Base-by-base conservation (phyloP, 1,140 invertebrate genomes). In the Apis laboriosa region DNA sequence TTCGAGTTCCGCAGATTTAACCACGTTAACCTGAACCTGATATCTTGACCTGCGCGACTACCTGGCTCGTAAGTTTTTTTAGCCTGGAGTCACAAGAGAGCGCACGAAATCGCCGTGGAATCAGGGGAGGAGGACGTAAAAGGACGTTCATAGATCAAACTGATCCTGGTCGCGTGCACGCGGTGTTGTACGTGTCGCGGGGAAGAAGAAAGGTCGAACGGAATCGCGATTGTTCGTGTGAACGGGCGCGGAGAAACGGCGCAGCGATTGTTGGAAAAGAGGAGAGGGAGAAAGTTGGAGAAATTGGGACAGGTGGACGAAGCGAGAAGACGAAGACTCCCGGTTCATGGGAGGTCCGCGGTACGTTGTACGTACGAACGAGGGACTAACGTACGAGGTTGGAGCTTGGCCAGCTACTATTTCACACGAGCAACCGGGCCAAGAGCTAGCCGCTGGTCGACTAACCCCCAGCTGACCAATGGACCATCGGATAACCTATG, bases 401-500 rank as follows among this genome's bases (percentile, higher is more conserved):
- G 92, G 92, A 92, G 85, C 89, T 60, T 51, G 80, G 91, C 92
- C 92, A 92, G 89, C 86, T 87, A 90, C 88, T 91, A 92, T 92
- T 92, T 92, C 89, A 92, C 88, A 80, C 87, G 71, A 80, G 80
- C 84, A 88, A 86, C 90, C 84, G 86, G 73, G 76, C 58, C 61
- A 43, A 63, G 72, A 70, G 61, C 77, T 81, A 77, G 60, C 87
- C 86, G 49, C 76, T 90, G 90, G 88, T 91, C 87, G 84, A 88
- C 85, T 90, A 88, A 92, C 90, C 91, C 90, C 87, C 86, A 7
- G 90, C 90, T 92, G 90, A 92, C 91, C 92, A 92, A 91, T 92
- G 90, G 90, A 91, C 89, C 91, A 89, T 85, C 87, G 89, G 90
- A 92, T 91, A 90, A 91, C 90, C 90, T 87, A 86, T 90, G 89